Percentiles rank a stretch among this genome's conserved stretches.
Conservation (phyloP, 2,113 vertebrate species). For the Microtus ochrogaster region DNA sequence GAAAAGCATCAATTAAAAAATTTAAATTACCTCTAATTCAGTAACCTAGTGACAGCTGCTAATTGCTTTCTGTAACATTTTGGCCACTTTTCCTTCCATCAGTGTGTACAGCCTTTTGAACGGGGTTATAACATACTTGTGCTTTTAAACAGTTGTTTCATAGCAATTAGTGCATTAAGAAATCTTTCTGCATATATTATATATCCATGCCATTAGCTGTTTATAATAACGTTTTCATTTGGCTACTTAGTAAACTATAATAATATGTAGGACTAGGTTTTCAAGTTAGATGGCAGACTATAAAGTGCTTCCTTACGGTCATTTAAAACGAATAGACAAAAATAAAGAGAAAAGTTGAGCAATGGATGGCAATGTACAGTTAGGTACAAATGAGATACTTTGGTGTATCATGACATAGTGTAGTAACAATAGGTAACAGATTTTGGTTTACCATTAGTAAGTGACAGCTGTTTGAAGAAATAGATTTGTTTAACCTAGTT, state of each 20-base stretch:
- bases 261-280: background rate
- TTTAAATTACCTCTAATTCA: slow-evolving; percentile 37
- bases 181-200: background rate
- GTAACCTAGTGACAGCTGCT: slow-evolving; percentile 32
- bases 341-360: background rate
- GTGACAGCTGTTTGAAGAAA: background rate
- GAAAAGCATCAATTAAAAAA: slow-evolving; percentile 42
- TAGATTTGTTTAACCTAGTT: background rate
- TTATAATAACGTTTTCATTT: slow-evolving; percentile 12
- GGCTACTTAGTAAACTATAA: background rate
- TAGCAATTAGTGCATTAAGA: background rate
- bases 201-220: background rate
- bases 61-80: slow-evolving; percentile 51
- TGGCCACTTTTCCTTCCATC: background rate
- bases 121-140: background rate
- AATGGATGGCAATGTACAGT: background rate
- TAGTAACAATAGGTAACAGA: background rate
- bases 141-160: slow-evolving; percentile 6
- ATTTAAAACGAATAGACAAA: background rate
- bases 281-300: background rate
- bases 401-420: background rate
- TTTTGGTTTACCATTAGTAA: background rate
- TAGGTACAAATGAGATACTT: background rate
- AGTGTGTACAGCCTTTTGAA: background rate
- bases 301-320: background rate